Base-by-base conservation (phyloP, 2,888 invertebrate species). In the Yponomeuta malinellus region DNA sequence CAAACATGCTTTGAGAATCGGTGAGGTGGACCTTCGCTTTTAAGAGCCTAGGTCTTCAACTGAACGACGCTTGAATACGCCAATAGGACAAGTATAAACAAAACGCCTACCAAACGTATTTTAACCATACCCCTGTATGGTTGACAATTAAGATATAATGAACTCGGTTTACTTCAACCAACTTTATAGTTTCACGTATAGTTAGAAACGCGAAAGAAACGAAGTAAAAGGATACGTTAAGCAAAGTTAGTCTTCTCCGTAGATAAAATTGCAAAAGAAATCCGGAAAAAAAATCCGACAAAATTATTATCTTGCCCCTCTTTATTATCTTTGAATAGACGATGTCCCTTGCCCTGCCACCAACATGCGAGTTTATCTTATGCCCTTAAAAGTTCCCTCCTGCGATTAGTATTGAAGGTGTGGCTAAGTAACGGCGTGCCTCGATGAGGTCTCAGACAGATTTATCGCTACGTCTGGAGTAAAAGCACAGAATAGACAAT, bases 301-400 rank as follows among this genome's bases (percentile, higher is more conserved):
- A 59, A 59, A 59, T 15, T 12, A 59, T 59, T 59, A 59, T 15
- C 52, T 59, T 12, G 15, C 12, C 5, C 1, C 5, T 15, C 52
- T 59, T 2, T 9, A 59, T 15, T 9, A 12, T 59, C 52, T 59
- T 59, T 59, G 52, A 59, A 59, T 59, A 74, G 71, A 74, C 74
- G 74, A 73, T 75, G 78, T 78, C 78, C 75, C 78, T 74, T 52
- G 52, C 65, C 10, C 63, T 33, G 59, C 63, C 23, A 76, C 73
- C 71, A 68, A 71, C 74, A 78, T 75, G 80, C 83, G 83, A 83
- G 81, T 78, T 76, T 75, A 68, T 76, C 75, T 76, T 74, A 78
- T 81, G 81, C 83, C 85, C 82, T 83, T 84, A 83, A 81, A 79
- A 76, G 86, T 79, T 80, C 78, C 76, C 78, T 79, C 76, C 71